Evolutionary conservation across 1,140 invertebrate genomes (phyloP), one percentile per base, ranked within the genome.

Genomic region (Catajapyx aquilonaris): DNA sequence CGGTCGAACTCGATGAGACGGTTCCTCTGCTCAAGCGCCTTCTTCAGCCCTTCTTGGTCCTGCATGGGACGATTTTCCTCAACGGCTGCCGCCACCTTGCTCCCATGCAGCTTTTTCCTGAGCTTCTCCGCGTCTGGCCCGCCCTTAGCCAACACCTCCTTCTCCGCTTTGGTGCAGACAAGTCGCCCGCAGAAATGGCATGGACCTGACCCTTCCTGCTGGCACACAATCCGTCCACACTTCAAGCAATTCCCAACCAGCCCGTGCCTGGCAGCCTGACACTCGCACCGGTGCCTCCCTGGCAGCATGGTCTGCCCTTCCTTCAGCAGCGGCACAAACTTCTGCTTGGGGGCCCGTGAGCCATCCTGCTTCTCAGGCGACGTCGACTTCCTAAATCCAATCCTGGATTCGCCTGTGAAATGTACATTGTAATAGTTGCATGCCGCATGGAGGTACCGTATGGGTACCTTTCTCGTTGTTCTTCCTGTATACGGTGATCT

Each of bases 181-280:
- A 81, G 54, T 46, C 73, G 69, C 2, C 72, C 78, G 63, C 95
- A 99, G 49, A 80, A 91, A 9, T 94, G 65, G 54, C 94, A 98
- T 1, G 87, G 84, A 1, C 94, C 94, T 22, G 87, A 77, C 2
- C 93, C 91, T 64, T 99, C 94, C 61, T 96, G 90, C 37, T 70
- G 68, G 61, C 93, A 98, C 17, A 97, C 81, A 49, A 98, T 81
- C 43, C 88, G 64, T 0, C 94, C 94, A 65, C 94, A 99, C 36
- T 72, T 71, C 0, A 83, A 50, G 49, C 94, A 99, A 59, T 98
- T 99, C 51, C 81, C 90, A 33, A 98, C 69, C 9, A 99, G 59
- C 34, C 69, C 61, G 60, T 99, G 94, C 51, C 77, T 80, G 11
- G 71, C 69, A 2, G 88, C 90, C 61, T 96, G 79, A 52, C 94